phyloP scores from a whole-genome alignment of 2,113 vertebrate genomes.

The Elaphurus davidianus region DNA sequence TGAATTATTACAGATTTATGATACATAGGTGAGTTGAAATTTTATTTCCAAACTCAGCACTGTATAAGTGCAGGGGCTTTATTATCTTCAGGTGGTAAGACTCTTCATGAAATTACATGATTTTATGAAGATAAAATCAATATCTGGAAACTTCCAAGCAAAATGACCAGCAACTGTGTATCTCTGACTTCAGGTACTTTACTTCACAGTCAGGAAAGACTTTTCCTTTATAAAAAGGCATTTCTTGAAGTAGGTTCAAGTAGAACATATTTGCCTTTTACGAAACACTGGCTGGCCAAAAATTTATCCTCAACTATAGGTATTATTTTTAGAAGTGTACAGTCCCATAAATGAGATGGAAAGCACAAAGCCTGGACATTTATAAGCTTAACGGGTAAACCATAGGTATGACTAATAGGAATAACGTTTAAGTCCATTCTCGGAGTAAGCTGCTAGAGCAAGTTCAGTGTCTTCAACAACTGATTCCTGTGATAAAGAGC shows the following conservation, averaged over 20 bases:
- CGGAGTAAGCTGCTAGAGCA: not conserved
- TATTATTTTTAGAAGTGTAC: conserved; percentile 6
- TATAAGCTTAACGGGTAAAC: not conserved
- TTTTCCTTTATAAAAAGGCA: conserved; percentile 16
- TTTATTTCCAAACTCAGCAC: not conserved
- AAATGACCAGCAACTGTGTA: not conserved
- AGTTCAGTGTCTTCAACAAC: not conserved
- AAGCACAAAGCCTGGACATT: not conserved
- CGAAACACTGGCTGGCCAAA: not conserved
- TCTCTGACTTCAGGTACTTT: not conserved
- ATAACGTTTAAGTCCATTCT: not conserved
- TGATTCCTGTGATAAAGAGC: not conserved
- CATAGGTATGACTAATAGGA: not conserved
- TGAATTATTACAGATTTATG: not conserved
- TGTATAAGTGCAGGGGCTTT: not conserved
- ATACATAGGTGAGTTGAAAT: not conserved
- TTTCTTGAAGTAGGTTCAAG: conserved; percentile 14
- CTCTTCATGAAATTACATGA: conserved; percentile 42
- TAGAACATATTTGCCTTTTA: conserved; percentile 22
- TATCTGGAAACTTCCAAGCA: not conserved
- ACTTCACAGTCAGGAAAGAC: not conserved
- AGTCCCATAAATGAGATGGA: conserved; percentile 9
- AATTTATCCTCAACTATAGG: not conserved
- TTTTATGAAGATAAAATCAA: conserved; percentile 12
- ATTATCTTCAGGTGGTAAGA: not conserved